A percentile compares a stretch with the other conserved stretches of the same genome.
phyloP scores from a whole-genome alignment of 2,113 vertebrate genomes.

The Burhinus oedicnemus region DNA sequence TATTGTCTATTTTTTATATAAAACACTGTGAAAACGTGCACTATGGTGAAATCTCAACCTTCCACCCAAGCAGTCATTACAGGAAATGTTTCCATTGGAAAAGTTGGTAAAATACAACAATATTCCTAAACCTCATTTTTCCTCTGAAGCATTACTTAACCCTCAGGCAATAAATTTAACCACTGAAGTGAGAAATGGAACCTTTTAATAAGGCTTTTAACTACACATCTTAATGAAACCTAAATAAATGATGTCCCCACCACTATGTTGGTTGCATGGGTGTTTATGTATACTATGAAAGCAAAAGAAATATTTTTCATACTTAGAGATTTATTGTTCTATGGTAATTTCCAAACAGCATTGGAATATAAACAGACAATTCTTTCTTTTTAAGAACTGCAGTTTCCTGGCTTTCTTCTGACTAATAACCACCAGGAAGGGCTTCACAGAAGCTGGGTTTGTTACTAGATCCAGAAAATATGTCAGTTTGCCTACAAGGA shows the following conservation, averaged over 20 bases:
- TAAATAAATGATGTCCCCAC: background rate
- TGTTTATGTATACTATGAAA: conserved; percentile 23
- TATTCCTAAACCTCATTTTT: conserved; percentile 21
- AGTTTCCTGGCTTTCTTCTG: background rate
- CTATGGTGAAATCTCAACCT: background rate
- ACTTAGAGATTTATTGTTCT: conserved; percentile 13
- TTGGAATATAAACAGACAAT: background rate
- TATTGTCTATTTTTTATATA: background rate
- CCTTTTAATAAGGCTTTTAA: conserved; percentile 53
- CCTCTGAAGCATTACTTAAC: conserved; percentile 29
- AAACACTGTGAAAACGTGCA: background rate
- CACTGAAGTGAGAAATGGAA: conserved; percentile 30
- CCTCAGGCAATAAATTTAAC: conserved; percentile 10
- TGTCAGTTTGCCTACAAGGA: background rate
- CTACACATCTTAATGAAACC: conserved; percentile 43
- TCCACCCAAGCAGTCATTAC: background rate
- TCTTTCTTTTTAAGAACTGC: background rate
- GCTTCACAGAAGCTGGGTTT: background rate
- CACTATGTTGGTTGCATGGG: background rate
- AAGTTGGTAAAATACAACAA: background rate
- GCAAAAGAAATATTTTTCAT: conserved; percentile 33
- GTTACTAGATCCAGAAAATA: background rate
- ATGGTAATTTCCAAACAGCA: background rate
- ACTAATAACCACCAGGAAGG: background rate
- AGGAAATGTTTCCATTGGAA: background rate